Percentiles rank a stretch among this genome's conserved stretches.
Conservation (phyloP, 2,888 invertebrate species). For the Linnaemya vulpina region DNA sequence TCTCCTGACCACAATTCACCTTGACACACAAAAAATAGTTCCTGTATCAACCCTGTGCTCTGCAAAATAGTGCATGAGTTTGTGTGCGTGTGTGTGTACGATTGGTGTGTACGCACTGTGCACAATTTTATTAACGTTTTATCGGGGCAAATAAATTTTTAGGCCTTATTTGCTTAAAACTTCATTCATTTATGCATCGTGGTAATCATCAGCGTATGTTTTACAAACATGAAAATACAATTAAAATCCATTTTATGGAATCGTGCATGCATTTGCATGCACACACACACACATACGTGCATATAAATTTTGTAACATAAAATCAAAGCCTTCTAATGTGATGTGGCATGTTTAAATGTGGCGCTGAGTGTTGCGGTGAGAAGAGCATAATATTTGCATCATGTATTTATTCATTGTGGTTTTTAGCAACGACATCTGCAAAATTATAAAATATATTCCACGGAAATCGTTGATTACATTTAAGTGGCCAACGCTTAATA, state of each 20-base stretch:
- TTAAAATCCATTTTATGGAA: constrained; percentile 49
- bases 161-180: constrained; percentile 56
- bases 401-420: constrained; percentile 35
- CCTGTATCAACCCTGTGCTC: constrained; percentile 36
- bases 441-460: constrained; percentile 37
- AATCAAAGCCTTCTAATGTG: constrained; percentile 39
- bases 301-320: not conserved
- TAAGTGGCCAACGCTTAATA: constrained; percentile 4
- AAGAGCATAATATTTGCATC: constrained; percentile 32
- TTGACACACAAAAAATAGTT: constrained; percentile 23
- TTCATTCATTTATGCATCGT: constrained; percentile 37
- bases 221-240: constrained; percentile 60
- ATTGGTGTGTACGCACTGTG: no score
- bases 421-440: constrained; percentile 30
- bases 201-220: constrained; percentile 42
- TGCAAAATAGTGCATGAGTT: not conserved
- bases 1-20: constrained; percentile 6
- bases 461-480: constrained; percentile 37
- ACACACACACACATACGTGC: not conserved
- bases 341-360: constrained; percentile 25
- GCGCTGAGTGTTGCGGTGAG: constrained; percentile 25
- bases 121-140: constrained; percentile 50
- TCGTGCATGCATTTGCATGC: not conserved
- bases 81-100: no score
- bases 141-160: constrained; percentile 53